These are phyloP conservation scores for Falco berigora DNA, from an alignment of 2,797 vertebrate species.

Conservation along the genomic window DNA sequence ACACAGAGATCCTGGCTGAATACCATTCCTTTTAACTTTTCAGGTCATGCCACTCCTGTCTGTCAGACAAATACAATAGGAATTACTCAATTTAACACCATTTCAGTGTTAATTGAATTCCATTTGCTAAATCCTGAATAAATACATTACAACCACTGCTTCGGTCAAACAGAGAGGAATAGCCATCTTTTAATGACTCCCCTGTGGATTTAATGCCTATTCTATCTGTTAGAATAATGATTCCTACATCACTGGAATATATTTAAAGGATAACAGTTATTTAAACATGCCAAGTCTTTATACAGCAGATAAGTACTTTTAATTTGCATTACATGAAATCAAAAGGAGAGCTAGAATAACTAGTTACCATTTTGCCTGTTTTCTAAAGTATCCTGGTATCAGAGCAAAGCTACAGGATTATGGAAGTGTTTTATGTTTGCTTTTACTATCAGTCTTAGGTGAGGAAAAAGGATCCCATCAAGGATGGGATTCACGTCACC, in stretches of 20 bases:
- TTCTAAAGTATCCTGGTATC: not conserved
- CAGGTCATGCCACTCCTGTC: slow-evolving; percentile 53
- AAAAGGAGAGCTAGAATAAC: slow-evolving; percentile 13
- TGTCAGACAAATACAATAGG: slow-evolving; percentile 68
- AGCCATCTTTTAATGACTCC: slow-evolving; percentile 73
- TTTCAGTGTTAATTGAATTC: slow-evolving; percentile 76
- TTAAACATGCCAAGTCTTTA: slow-evolving; percentile 70
- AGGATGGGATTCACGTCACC: not conserved
- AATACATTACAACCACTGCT: slow-evolving; percentile 71
- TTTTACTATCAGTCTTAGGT: not conserved
- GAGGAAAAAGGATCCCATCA: not conserved
- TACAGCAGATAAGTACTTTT: slow-evolving; percentile 67
- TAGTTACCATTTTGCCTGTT: slow-evolving; percentile 10
- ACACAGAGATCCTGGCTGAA: not conserved
- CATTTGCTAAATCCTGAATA: slow-evolving; percentile 78
- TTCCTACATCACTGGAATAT: slow-evolving; percentile 64
- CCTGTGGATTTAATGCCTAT: slow-evolving; percentile 71
- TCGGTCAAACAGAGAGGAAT: slow-evolving; percentile 71
- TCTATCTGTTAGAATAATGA: slow-evolving; percentile 72
- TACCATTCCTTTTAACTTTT: not conserved
- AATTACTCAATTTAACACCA: slow-evolving; percentile 75
- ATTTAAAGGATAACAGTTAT: slow-evolving; percentile 70
- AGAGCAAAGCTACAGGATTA: not conserved
- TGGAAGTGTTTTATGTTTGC: not conserved
- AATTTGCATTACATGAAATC: slow-evolving; percentile 72